Percentiles rank a stretch among this genome's conserved stretches.
These are phyloP conservation scores for Tetragnatha montana DNA, from an alignment of 2,888 invertebrate genomes.

Conservation along the genomic window DNA sequence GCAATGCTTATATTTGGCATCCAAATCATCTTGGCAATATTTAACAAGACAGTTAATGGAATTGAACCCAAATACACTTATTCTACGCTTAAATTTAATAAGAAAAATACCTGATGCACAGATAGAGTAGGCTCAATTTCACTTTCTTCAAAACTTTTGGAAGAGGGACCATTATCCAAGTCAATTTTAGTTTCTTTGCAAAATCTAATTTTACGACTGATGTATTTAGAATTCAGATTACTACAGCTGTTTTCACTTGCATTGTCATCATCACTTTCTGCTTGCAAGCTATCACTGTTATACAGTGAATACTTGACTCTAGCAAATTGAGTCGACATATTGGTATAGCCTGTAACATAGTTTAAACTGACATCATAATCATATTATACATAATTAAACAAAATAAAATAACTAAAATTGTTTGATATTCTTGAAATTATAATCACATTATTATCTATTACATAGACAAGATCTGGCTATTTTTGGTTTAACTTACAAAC, in stretches of 20 bases:
- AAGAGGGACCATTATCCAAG: neutral
- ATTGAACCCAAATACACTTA: too few species aligned
- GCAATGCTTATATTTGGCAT: too few species aligned
- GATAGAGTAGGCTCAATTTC: constrained; percentile 19
- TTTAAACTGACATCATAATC: too few species aligned
- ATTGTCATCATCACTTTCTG: constrained; percentile 64
- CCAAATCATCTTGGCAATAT: too few species aligned
- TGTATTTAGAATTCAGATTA: constrained; percentile 27
- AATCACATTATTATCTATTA: neutral
- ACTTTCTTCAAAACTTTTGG: constrained; percentile 33
- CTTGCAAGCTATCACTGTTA: constrained; percentile 50
- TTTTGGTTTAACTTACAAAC: too few species aligned
- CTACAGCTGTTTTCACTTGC: constrained; percentile 43
- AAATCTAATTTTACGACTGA: constrained; percentile 21
- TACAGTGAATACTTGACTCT: constrained; percentile 62
- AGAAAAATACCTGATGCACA: constrained; percentile 56
- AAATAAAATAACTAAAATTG: too few species aligned
- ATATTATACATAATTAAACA: too few species aligned
- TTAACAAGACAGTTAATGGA: too few species aligned
- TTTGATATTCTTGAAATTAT: neutral
- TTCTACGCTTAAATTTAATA: too few species aligned
- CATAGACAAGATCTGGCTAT: too few species aligned
- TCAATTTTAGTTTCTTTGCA: constrained; percentile 42
- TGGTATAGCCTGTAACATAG: neutral
- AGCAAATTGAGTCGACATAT: constrained; percentile 57